Conservation (phyloP, 2,888 invertebrate genomes). For the Adineta ricciae region DNA sequence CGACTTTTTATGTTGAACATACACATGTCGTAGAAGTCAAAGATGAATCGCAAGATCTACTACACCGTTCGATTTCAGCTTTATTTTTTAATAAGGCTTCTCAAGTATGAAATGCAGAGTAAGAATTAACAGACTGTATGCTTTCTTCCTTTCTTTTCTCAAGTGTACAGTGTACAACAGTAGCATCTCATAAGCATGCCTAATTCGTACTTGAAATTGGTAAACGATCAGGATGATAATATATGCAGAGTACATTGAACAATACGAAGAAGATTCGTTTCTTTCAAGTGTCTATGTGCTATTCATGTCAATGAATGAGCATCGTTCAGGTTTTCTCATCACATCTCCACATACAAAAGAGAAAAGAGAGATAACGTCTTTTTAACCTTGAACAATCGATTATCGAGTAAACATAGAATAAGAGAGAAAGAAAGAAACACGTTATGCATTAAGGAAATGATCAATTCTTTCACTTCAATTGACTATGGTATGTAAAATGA, state of each 20-base stretch:
- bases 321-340: neutral
- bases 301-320: slow-evolving; percentile 5
- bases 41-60: neutral
- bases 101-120: neutral
- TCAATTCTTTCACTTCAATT: neutral
- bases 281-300: neutral
- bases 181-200: neutral
- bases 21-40: neutral
- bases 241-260: neutral
- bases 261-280: neutral
- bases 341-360: neutral
- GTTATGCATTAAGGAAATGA: neutral
- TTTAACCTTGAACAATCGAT: slow-evolving; percentile 8
- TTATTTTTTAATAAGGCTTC: neutral
- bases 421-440: neutral
- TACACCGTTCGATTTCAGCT: neutral
- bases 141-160: neutral
- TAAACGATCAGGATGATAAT: neutral
- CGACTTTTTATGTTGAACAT: neutral
- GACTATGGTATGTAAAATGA: neutral
- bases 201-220: neutral
- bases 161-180: neutral
- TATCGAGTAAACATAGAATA: neutral
- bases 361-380: neutral
- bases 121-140: neutral